Base-by-base conservation (phyloP, 1,140 invertebrate genomes). In the Eriosoma lanigerum region DNA sequence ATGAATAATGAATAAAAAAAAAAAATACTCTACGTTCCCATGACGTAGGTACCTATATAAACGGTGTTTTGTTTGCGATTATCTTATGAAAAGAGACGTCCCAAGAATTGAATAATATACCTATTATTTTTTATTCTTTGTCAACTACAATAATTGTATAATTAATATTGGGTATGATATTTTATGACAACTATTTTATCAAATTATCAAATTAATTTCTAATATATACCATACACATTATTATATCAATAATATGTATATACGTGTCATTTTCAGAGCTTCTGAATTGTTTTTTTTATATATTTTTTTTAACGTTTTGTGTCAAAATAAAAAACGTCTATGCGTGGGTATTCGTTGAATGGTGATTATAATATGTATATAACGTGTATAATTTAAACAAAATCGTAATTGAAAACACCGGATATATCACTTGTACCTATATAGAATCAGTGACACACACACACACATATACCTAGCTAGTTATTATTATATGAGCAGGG, bases 321-420 rank as follows among this genome's bases (percentile, higher is more conserved):
- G 58, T 60, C 26, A 60, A 60, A 60, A 15, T 60, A 60, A 60
- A 60, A 60, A 60, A 60, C 13, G 21, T 26, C 58, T 26, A 4
- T 1, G 38, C 64, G 64, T 66, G 64, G 64, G 64, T 10, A 21
- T 19, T 13, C 3, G n/a, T 21, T 66, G 19, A 9, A 29, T 21
- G 64, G 64, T 66, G 64, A 66, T 46, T 21, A 64, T 19, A n/a
- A 38, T 64, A 62, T 15, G 32, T 38, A 38, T 38, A 38, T 38
- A 4, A 66, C 32, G 32, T 19, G 32, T 38, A 64, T 64, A 64
- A 66, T 66, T 66, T 66, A 66, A 66, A 66, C 38, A n/a, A 66
- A 66, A 66, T 44, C 38, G 29, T 66, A 66, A 66, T 66, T 17
- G 64, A 66, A 66, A 44, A 66, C 64, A 66, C 64, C 64, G 64